These are phyloP conservation scores for Procambarus clarkii DNA, from an alignment of 1,140 invertebrate genomes.

Conservation along the genomic window DNA sequence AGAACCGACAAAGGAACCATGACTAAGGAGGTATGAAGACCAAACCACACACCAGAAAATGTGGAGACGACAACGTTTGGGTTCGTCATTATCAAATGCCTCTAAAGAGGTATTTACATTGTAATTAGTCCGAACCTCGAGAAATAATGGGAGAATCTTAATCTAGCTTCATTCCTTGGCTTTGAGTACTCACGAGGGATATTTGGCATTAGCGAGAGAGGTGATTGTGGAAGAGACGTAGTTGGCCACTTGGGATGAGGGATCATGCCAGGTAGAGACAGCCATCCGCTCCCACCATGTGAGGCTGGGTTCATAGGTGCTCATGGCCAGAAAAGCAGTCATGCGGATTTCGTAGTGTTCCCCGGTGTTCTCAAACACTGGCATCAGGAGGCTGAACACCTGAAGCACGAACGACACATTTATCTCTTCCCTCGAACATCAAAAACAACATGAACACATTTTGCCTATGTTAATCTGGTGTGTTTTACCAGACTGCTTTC, in stretches of 20 bases:
- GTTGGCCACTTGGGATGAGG: constrained; percentile 5
- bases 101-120: too few relatives aligned
- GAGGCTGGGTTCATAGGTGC: neutral
- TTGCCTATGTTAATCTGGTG: too few relatives aligned
- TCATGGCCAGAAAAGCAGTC: neutral
- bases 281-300: constrained; percentile 1
- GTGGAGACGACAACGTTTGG: too few relatives aligned
- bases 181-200: neutral
- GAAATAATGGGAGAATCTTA: too few relatives aligned
- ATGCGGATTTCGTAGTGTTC: neutral
- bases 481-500: too few relatives aligned
- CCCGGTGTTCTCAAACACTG: constrained; percentile 1
- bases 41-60: too few relatives aligned
- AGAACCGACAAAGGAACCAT: too few relatives aligned
- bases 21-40: too few relatives aligned
- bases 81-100: too few relatives aligned
- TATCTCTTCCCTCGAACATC: too few relatives aligned
- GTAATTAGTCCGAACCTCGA: too few relatives aligned
- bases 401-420: neutral
- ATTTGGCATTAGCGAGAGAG: neutral
- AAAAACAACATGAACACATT: too few relatives aligned
- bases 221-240: neutral
- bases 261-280: constrained; percentile 3
- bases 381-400: neutral
- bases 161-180: neutral